Evolutionary conservation across 2,113 vertebrate species (phyloP).

Genomic region (Australoheros scitulus): DNA sequence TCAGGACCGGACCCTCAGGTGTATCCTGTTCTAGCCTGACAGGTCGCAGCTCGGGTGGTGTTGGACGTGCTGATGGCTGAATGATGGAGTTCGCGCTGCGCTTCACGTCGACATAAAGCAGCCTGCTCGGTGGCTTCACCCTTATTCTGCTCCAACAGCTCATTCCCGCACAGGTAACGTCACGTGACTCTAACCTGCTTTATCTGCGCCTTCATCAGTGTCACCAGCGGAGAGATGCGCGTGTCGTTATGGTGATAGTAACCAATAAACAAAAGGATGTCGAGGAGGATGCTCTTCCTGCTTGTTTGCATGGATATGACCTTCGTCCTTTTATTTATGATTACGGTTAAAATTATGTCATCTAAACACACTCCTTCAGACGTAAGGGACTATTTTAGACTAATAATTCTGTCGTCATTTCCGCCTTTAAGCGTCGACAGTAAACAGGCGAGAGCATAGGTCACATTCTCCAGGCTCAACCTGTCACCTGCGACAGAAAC

Average conservation of each 20-base stretch:
- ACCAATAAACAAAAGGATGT: not conserved
- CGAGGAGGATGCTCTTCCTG: not conserved
- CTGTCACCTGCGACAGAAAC: too few species aligned
- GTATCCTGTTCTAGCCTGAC: not conserved
- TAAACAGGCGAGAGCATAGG: not conserved
- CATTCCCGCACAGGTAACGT: slow-evolving; percentile 24
- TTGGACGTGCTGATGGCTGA: not conserved
- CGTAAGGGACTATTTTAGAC: not conserved
- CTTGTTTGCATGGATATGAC: not conserved
- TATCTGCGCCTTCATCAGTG: fast-evolving
- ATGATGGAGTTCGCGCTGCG: slow-evolving; percentile 22
- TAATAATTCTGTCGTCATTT: not conserved
- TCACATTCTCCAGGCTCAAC: not conserved
- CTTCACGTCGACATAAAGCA: not conserved
- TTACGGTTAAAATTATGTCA: not conserved
- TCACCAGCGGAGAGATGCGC: not conserved
- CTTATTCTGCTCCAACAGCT: not conserved
- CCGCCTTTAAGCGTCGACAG: not conserved
- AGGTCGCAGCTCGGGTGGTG: not conserved
- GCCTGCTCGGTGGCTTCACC: not conserved
- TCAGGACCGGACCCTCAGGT: not conserved
- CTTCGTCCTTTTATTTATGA: not conserved
- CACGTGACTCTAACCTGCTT: not conserved
- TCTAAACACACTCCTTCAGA: not conserved
- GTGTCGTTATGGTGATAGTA: not conserved